Evolutionary conservation across 2,888 invertebrate species (phyloP).

Genomic region (Noctua fimbriata): DNA sequence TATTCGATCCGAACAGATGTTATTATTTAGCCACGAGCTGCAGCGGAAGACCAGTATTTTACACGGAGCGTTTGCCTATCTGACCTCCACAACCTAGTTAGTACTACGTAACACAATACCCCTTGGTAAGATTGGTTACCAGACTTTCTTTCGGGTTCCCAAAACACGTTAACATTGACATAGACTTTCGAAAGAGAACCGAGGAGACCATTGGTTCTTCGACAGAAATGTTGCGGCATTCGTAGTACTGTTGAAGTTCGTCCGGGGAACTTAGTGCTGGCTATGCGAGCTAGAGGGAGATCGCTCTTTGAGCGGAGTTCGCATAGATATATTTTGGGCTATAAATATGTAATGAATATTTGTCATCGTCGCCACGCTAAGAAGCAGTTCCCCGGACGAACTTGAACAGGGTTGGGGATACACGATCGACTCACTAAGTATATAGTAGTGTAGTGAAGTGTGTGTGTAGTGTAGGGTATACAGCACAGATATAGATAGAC

Average conservation of each 20-base stretch:
- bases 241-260: not conserved
- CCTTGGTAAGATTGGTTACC: too few species aligned
- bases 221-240: not conserved
- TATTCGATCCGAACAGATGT: too few species aligned
- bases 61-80: too few species aligned
- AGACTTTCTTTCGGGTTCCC: too few species aligned
- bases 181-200: not conserved
- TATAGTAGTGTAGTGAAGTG: too few species aligned
- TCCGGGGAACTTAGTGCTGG: not conserved
- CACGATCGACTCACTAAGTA: too few species aligned
- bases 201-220: not conserved
- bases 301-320: not conserved
- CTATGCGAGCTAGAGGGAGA: too few species aligned
- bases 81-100: too few species aligned
- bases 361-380: not conserved
- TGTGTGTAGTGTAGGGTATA: too few species aligned
- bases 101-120: too few species aligned
- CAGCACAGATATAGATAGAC: too few species aligned
- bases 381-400: not conserved
- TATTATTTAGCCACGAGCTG: not conserved
- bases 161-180: not conserved
- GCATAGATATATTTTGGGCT: not conserved
- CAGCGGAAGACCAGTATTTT: not conserved
- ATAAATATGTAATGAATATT: not conserved
- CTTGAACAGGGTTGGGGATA: not conserved